These are phyloP conservation scores for Amblyopsis hoosieri DNA, from an alignment of 2,797 vertebrate species.

Conservation along the genomic window DNA sequence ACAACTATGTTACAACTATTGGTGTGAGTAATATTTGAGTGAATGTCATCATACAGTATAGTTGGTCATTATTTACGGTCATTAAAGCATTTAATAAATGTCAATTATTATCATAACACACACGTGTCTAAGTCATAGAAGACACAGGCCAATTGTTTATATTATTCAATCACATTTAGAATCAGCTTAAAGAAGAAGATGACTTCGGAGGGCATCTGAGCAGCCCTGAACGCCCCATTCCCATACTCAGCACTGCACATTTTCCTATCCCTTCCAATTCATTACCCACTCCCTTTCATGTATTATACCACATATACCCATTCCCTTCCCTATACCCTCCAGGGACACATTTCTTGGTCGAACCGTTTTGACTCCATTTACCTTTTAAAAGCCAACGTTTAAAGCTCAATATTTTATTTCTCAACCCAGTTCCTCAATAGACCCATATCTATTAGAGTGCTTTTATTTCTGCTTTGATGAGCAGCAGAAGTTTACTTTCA, in stretches of 20 bases:
- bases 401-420: constrained; percentile 65
- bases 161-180: constrained; percentile 11
- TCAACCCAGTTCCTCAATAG: constrained; percentile 54
- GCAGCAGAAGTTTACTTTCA: constrained; percentile 22
- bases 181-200: constrained; percentile 42
- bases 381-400: constrained; percentile 77
- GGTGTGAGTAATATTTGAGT: not conserved
- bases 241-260: constrained; percentile 58
- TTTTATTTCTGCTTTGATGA: constrained; percentile 57
- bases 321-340: constrained; percentile 64
- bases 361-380: constrained; percentile 79
- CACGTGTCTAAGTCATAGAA: no score
- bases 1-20: no score
- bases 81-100: not conserved
- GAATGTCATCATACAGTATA: no score
- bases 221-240: constrained; percentile 57
- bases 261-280: constrained; percentile 76
- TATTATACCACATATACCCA: constrained; percentile 73
- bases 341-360: constrained; percentile 74
- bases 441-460: constrained; percentile 39
- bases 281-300: constrained; percentile 73
- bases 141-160: not conserved
- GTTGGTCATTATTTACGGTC: not conserved
- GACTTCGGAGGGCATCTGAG: constrained; percentile 50
- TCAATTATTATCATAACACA: no score